These are phyloP conservation scores for Xiphorhynchus elegans DNA, from an alignment of 2,113 vertebrate species.

Conservation along the genomic window DNA sequence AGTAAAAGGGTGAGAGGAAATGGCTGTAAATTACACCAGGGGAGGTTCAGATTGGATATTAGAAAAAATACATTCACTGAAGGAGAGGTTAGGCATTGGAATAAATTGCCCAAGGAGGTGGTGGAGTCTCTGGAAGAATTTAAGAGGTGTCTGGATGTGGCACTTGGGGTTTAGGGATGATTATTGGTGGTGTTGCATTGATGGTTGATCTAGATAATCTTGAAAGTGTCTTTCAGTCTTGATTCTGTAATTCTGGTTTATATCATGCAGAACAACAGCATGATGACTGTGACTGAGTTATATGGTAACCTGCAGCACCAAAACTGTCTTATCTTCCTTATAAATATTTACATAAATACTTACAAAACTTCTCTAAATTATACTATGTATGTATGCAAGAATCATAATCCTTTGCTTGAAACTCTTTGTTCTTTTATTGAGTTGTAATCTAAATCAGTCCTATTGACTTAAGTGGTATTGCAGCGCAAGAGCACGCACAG, in stretches of 20 bases:
- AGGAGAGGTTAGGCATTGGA: not conserved
- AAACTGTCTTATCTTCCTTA: not conserved
- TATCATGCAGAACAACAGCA: not conserved
- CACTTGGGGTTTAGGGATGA: not conserved
- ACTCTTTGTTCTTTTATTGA: not conserved
- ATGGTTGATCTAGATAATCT: not conserved
- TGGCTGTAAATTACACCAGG: not conserved
- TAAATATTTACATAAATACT: not conserved
- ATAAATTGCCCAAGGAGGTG: not conserved
- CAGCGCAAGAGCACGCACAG: fast-evolving
- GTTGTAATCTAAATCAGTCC: not conserved
- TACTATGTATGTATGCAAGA: not conserved
- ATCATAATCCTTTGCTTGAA: not conserved
- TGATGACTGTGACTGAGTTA: not conserved
- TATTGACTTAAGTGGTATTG: not conserved
- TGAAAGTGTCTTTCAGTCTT: not conserved
- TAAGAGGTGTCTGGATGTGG: not conserved
- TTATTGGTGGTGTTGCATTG: not conserved
- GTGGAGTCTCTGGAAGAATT: not conserved
- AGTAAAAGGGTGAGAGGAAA: not conserved
- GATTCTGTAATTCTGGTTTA: not conserved
- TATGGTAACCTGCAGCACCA: not conserved
- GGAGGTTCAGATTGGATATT: not conserved
- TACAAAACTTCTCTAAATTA: not conserved
- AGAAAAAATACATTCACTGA: no score